phyloP scores from a whole-genome alignment of 2,113 vertebrate genomes.

The Pseudorasbora parva region DNA sequence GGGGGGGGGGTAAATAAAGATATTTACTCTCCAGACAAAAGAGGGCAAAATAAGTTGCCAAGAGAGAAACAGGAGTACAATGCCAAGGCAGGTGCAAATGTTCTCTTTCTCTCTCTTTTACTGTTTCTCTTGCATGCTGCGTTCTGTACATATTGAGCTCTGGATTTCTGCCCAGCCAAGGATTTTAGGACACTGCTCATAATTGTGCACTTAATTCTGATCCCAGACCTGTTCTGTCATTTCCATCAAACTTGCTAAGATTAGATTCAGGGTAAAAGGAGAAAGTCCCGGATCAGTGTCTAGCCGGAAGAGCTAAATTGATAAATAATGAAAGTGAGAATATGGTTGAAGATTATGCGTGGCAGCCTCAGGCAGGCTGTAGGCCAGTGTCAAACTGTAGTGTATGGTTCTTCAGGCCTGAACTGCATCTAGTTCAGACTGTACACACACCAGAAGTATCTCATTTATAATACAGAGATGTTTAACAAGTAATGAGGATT shows the following conservation, averaged over 20 bases:
- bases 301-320: conserved; percentile 5
- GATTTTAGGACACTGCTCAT: neutral
- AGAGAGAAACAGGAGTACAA: neutral
- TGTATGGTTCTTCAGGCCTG: conserved; percentile 41
- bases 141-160: neutral
- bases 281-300: conserved; percentile 31
- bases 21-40: conserved; percentile 13
- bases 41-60: conserved; percentile 4
- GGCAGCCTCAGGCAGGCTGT: conserved; percentile 50
- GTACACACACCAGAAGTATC: conserved; percentile 5
- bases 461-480: conserved; percentile 48
- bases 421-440: conserved; percentile 21
- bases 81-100: neutral
- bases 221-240: conserved; percentile 7
- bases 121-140: neutral
- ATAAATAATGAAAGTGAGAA: conserved; percentile 51
- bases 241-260: neutral
- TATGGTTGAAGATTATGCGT: conserved; percentile 42
- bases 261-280: neutral
- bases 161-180: neutral
- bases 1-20: conserved; percentile 3
- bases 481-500: conserved; percentile 46
- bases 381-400: conserved; percentile 59
- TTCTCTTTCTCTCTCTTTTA: neutral
- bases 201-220: neutral